These are phyloP conservation scores for Delia radicum DNA, from an alignment of 1,140 invertebrate species.

Conservation along the genomic window DNA sequence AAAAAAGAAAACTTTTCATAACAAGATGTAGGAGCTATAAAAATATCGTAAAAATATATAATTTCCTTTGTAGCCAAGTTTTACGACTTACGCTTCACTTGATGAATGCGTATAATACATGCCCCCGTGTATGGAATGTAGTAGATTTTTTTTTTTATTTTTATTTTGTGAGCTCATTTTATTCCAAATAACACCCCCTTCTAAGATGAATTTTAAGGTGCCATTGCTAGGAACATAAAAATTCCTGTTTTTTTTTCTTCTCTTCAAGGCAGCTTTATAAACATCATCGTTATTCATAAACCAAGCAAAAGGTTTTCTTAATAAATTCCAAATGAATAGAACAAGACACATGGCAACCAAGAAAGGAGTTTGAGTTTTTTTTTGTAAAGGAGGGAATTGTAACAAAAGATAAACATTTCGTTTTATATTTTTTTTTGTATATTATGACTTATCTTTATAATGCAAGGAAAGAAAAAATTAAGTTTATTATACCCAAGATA, in stretches of 20 bases:
- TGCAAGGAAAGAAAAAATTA: conserved; percentile 5
- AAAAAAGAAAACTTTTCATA: conserved; percentile 17
- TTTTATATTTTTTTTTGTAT: neutral
- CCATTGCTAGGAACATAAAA: neutral
- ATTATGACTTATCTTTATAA: neutral
- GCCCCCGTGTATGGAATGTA: neutral
- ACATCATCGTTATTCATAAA: neutral
- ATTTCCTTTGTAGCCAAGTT: conserved; percentile 20
- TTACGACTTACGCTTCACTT: conserved; percentile 22
- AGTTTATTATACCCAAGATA: neutral
- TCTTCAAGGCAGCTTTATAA: neutral
- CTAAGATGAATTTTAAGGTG: conserved; percentile 2
- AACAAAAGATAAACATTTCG: neutral
- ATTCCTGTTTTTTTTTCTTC: neutral
- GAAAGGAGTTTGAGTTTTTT: neutral
- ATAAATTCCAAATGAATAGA: neutral
- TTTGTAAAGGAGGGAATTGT: neutral
- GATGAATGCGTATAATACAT: conserved; percentile 19
- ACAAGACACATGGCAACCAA: neutral
- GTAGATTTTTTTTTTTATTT: neutral
- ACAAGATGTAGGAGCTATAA: conserved; percentile 18
- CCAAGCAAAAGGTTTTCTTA: neutral
- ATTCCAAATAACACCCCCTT: neutral
- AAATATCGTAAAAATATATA: conserved; percentile 24
- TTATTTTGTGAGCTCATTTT: neutral